Conservation (phyloP, 2,113 vertebrate genomes). For the Zapornia atra region DNA sequence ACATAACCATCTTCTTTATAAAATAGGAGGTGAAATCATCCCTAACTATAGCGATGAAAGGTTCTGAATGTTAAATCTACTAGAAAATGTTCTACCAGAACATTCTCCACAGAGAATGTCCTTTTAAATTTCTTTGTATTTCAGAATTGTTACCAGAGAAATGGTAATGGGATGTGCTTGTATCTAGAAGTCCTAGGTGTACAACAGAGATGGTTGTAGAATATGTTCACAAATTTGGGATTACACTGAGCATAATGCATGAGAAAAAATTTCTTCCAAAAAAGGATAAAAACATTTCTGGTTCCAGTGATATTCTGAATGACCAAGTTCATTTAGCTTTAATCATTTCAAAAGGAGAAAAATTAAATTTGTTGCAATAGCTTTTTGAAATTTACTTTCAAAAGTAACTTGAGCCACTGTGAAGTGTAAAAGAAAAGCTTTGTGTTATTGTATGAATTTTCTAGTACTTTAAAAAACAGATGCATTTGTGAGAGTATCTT, state of each 20-base stretch:
- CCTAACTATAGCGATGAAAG: background rate
- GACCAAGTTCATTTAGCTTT: background rate
- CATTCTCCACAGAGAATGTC: background rate
- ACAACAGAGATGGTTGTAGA: background rate
- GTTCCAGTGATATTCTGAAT: background rate
- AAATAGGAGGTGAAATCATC: background rate
- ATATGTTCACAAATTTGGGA: background rate
- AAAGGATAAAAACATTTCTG: background rate
- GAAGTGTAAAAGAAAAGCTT: background rate
- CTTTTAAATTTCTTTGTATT: background rate
- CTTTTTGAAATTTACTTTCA: background rate
- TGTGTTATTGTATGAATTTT: background rate
- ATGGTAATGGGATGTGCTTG: background rate
- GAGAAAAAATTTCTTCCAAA: fast-evolving
- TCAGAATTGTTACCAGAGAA: background rate
- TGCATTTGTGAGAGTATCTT: background rate
- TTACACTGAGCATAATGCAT: background rate
- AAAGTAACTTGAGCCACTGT: background rate
- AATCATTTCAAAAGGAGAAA: background rate
- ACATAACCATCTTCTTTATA: background rate
- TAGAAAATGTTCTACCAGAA: background rate
- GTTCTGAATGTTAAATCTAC: background rate
- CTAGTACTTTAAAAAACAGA: background rate
- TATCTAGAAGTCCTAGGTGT: background rate
- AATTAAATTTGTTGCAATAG: background rate